These are phyloP conservation scores for Pachypsylla venusta DNA, from an alignment of 1,140 invertebrate genomes.

Conservation along the genomic window DNA sequence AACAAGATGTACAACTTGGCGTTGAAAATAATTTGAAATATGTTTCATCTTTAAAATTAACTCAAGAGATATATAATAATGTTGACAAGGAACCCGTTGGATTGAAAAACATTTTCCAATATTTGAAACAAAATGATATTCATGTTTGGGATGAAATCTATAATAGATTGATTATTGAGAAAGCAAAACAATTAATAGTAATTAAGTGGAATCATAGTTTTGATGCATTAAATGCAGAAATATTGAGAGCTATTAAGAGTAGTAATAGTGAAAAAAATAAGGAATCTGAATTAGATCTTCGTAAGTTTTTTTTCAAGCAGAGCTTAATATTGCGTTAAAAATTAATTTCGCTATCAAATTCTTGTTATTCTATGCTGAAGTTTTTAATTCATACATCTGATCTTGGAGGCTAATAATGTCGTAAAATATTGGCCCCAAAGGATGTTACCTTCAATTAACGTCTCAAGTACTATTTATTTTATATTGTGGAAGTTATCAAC, in stretches of 20 bases:
- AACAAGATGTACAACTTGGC: background rate
- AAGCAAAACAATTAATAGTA: background rate
- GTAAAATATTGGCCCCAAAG: too few species aligned
- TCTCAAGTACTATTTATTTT: too few species aligned
- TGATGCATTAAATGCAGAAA: constrained; percentile 1
- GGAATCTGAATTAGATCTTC: background rate
- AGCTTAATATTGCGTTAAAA: too few species aligned
- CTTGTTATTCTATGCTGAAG: too few species aligned
- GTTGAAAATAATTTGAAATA: background rate
- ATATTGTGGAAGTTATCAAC: too few species aligned
- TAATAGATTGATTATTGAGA: background rate
- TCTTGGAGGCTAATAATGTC: too few species aligned
- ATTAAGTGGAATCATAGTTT: background rate
- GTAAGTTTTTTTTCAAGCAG: background rate
- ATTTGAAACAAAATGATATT: background rate
- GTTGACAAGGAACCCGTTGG: background rate
- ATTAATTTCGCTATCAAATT: too few species aligned
- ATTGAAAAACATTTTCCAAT: background rate
- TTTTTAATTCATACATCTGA: too few species aligned
- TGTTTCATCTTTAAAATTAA: background rate
- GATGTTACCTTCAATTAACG: too few species aligned
- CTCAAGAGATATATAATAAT: background rate
- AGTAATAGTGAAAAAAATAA: constrained; percentile 3
- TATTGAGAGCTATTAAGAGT: background rate
- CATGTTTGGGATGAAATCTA: background rate